These are phyloP conservation scores for Chelmon rostratus DNA, from an alignment of 2,797 vertebrate genomes.

Conservation along the genomic window DNA sequence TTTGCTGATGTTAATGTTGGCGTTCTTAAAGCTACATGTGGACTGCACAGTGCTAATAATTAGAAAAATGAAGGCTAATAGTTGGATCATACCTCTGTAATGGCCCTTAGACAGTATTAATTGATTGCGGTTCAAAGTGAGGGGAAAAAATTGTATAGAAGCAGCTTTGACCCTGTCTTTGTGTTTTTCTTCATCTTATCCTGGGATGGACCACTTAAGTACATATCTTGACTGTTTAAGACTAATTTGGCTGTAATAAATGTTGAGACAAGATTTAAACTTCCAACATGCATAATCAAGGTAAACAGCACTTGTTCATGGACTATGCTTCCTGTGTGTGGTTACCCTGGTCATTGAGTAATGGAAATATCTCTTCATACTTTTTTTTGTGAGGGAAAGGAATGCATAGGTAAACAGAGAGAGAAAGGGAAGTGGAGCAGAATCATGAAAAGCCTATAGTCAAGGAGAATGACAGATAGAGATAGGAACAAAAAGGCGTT, in stretches of 20 bases:
- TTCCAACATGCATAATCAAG: neutral
- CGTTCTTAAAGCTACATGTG: neutral
- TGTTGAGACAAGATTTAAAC: neutral
- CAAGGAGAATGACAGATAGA: conserved; percentile 14
- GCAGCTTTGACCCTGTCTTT: neutral
- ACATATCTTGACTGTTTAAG: neutral
- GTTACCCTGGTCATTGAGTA: neutral
- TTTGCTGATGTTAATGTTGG: neutral
- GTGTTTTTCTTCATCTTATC: neutral
- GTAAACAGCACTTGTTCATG: neutral
- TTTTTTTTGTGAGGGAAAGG: conserved; percentile 23
- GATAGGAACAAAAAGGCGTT: conserved; percentile 31
- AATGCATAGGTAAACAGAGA: conserved; percentile 28
- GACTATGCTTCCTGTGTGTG: neutral
- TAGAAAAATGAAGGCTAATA: neutral
- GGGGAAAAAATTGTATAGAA: neutral
- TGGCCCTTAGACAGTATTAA: neutral
- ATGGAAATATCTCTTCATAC: conserved; percentile 42
- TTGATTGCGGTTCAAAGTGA: neutral
- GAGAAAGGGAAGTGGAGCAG: conserved; percentile 29
- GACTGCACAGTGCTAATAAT: neutral
- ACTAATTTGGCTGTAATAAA: neutral
- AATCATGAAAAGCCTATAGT: conserved; percentile 38
- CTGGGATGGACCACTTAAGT: neutral
- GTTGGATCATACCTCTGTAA: neutral